Percentiles rank a stretch among this genome's conserved stretches.
These are phyloP conservation scores for Trichacis sp. DNA, from an alignment of 2,888 invertebrate genomes.

Conservation along the genomic window DNA sequence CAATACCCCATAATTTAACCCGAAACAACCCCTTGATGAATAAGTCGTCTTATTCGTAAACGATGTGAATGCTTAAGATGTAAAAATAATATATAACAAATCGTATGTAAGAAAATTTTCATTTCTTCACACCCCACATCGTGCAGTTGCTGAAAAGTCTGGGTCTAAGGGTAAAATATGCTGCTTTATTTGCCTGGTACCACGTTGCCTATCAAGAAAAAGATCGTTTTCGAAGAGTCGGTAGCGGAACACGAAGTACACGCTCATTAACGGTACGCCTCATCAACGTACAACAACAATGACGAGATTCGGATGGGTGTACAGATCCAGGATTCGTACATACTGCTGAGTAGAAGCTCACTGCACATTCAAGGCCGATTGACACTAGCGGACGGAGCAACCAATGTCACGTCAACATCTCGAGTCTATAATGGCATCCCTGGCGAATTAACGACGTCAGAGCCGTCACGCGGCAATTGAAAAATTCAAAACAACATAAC, in stretches of 20 bases:
- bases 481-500: too few species aligned
- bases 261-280: slow-evolving; percentile 24
- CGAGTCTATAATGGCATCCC: slow-evolving; percentile 43
- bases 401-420: slow-evolving; percentile 10
- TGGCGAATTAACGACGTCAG: too few species aligned
- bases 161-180: slow-evolving; percentile 28
- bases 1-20: too few species aligned
- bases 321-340: slow-evolving; percentile 23
- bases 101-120: too few species aligned
- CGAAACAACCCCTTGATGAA: too few species aligned
- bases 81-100: too few species aligned
- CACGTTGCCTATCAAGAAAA: background rate
- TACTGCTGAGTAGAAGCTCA: slow-evolving; percentile 31
- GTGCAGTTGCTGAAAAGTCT: slow-evolving; percentile 35
- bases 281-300: slow-evolving; percentile 23
- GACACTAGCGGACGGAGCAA: slow-evolving; percentile 7
- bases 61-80: too few species aligned
- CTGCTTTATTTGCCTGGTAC: background rate
- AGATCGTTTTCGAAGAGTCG: slow-evolving; percentile 21
- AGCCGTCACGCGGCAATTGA: too few species aligned
- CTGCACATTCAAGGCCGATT: slow-evolving; percentile 26
- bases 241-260: slow-evolving; percentile 31
- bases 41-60: too few species aligned
- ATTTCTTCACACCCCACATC: too few species aligned
- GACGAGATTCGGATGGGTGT: slow-evolving; percentile 38